Evolutionary conservation across 2,113 vertebrate species (phyloP).

Genomic region (Rhegmatorhina hoffmannsi): DNA sequence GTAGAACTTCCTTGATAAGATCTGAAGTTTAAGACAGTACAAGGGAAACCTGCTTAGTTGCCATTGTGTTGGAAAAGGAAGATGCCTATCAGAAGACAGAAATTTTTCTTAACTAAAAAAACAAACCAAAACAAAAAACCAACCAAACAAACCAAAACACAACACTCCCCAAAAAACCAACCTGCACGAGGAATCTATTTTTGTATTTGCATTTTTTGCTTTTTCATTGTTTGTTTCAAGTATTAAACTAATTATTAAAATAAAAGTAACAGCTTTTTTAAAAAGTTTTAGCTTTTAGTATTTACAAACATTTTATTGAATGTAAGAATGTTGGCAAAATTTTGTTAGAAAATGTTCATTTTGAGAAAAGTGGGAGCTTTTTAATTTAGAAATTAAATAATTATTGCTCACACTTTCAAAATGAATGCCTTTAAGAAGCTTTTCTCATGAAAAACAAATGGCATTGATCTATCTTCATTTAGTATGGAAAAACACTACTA

Average conservation of each 20-base stretch:
- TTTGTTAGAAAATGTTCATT: neutral
- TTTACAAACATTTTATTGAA: neutral
- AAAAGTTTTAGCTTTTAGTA: neutral
- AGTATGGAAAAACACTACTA: slow-evolving; percentile 13
- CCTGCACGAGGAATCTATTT: neutral
- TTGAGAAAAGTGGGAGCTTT: neutral
- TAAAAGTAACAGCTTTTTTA: neutral
- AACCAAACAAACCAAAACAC: neutral
- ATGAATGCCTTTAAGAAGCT: neutral
- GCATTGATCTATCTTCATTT: slow-evolving; percentile 26
- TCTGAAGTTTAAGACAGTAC: neutral
- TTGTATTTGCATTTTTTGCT: neutral
- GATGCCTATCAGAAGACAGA: neutral
- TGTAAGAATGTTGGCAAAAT: neutral
- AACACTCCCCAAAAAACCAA: too few relatives aligned
- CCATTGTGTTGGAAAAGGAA: neutral
- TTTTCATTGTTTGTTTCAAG: neutral
- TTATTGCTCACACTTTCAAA: neutral
- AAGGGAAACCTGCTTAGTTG: neutral
- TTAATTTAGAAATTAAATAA: neutral
- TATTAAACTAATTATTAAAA: neutral
- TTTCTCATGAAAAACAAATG: slow-evolving; percentile 43
- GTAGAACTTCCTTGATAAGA: neutral
- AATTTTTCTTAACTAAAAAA: neutral
- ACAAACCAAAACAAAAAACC: too few relatives aligned